These are phyloP conservation scores for Drosophila pallidifrons DNA, from an alignment of 1,140 invertebrate species.

Conservation along the genomic window DNA sequence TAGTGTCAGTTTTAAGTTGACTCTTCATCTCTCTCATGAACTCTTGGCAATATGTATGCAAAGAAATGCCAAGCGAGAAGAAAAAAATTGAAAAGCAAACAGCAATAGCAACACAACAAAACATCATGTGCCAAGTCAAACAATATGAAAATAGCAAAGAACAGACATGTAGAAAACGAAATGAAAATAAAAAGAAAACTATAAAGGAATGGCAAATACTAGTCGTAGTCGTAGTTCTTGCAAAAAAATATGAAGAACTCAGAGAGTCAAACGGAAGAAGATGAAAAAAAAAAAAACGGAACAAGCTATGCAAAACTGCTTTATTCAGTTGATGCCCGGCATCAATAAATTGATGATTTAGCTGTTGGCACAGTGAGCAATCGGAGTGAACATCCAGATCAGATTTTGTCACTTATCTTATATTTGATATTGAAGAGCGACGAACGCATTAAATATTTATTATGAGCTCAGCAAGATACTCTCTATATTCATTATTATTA, in stretches of 20 bases:
- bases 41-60: slow-evolving; percentile 54
- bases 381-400: not conserved
- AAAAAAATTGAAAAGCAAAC: slow-evolving; percentile 28
- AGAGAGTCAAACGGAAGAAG: not conserved
- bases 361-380: slow-evolving; percentile 6
- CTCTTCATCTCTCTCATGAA: slow-evolving; percentile 63
- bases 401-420: not conserved
- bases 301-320: slow-evolving; percentile 23
- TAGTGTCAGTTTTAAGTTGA: slow-evolving; percentile 73
- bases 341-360: slow-evolving; percentile 42
- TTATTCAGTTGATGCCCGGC: slow-evolving; percentile 25
- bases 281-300: not conserved
- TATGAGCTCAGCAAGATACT: not conserved
- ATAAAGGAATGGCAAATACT: slow-evolving; percentile 58
- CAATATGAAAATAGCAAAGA: slow-evolving; percentile 51
- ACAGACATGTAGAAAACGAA: slow-evolving; percentile 34
- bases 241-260: slow-evolving; percentile 33
- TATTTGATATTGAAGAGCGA: not conserved
- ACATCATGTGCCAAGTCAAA: slow-evolving; percentile 48
- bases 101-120: slow-evolving; percentile 1
- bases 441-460: not conserved
- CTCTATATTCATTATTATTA: too few relatives aligned
- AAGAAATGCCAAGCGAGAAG: slow-evolving; percentile 45
- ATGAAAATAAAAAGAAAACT: slow-evolving; percentile 31
- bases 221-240: slow-evolving; percentile 25